Conservation (phyloP, 2,113 vertebrate genomes). For the Cavia porcellus region DNA sequence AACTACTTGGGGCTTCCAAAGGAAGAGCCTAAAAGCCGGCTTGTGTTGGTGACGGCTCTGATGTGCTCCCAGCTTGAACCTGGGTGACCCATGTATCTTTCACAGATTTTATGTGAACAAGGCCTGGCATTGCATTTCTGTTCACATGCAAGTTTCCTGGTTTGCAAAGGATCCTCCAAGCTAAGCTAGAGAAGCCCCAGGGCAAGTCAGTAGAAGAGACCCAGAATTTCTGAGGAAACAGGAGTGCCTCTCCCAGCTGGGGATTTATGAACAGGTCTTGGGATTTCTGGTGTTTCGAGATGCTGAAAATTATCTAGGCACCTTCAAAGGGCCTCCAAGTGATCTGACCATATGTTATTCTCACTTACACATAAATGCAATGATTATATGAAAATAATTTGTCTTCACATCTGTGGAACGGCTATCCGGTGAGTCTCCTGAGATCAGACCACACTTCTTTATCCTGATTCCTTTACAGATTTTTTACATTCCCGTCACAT, state of each 20-base stretch:
- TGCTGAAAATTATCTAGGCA: background rate
- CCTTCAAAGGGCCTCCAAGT: background rate
- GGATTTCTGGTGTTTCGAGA: background rate
- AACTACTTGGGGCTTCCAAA: background rate
- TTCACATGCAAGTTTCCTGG: background rate
- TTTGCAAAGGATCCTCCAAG: background rate
- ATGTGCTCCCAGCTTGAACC: background rate
- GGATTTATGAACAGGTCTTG: too few species aligned
- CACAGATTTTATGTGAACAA: background rate
- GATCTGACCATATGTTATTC: background rate
- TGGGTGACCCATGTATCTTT: background rate
- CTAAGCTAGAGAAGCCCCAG: background rate
- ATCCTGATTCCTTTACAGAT: conserved; percentile 6
- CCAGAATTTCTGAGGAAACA: accelerated
- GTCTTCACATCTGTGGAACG: background rate
- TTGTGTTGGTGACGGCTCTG: background rate
- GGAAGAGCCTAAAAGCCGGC: background rate
- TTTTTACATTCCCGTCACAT: background rate
- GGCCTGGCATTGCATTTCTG: background rate
- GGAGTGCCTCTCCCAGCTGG: background rate
- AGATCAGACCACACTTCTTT: background rate
- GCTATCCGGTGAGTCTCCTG: background rate
- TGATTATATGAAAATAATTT: conserved; percentile 14
- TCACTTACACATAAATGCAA: conserved; percentile 10
- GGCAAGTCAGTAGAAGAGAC: background rate